Evolutionary conservation across 2,888 invertebrate species (phyloP).

Genomic region (Xylophagus ater): DNA sequence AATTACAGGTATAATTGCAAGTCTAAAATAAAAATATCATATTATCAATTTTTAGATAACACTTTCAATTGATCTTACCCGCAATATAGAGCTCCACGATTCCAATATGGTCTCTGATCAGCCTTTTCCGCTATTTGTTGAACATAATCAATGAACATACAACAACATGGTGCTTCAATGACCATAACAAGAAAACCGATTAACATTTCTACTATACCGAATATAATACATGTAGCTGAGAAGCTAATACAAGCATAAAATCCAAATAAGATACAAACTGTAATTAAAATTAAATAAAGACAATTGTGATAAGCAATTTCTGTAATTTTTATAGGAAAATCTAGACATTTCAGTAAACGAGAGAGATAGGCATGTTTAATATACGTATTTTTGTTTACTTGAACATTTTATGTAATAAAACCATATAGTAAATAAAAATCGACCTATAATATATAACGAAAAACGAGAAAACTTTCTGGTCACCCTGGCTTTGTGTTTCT

Average conservation of each 20-base stretch:
- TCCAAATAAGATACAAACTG: slow-evolving; percentile 79
- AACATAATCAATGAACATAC: slow-evolving; percentile 91
- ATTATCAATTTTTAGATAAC: no score
- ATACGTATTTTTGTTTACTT: no score
- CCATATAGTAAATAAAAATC: neutral
- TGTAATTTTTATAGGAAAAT: no score
- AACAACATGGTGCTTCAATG: slow-evolving; percentile 95
- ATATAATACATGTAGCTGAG: slow-evolving; percentile 54
- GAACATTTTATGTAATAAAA: neutral
- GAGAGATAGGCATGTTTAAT: no score
- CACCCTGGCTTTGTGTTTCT: no score
- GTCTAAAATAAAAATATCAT: no score
- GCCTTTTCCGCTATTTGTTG: slow-evolving; percentile 73
- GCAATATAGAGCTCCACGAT: slow-evolving; percentile 75
- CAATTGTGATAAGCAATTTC: no score
- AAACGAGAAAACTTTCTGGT: no score
- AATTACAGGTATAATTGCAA: slow-evolving; percentile 69
- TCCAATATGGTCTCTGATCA: slow-evolving; percentile 78
- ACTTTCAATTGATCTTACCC: slow-evolving; percentile 50
- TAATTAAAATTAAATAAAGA: slow-evolving; percentile 30
- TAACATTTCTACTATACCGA: slow-evolving; percentile 78
- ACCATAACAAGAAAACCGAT: slow-evolving; percentile 79
- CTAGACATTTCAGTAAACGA: no score
- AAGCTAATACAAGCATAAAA: slow-evolving; percentile 58
- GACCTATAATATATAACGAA: no score